These are phyloP conservation scores for Chionomys nivalis DNA, from an alignment of 2,113 vertebrate species.

Conservation along the genomic window DNA sequence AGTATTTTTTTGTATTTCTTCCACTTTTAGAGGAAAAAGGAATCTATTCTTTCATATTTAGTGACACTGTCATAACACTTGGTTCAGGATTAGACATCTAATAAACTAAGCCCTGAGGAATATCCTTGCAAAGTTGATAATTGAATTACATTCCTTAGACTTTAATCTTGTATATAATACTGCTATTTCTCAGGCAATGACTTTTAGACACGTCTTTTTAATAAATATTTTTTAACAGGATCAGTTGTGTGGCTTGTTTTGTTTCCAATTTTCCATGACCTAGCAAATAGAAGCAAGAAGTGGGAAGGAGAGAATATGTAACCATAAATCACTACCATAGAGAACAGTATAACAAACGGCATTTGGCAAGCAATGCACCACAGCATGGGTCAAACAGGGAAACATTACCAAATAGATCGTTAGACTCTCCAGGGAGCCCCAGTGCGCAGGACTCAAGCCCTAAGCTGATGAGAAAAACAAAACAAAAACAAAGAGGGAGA, in stretches of 20 bases:
- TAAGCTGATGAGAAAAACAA: background rate
- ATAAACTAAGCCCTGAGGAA: background rate
- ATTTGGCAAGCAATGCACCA: no score
- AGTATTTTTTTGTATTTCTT: background rate
- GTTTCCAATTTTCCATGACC: background rate
- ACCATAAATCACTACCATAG: background rate
- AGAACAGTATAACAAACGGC: background rate
- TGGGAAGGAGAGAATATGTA: background rate
- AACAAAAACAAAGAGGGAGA: background rate
- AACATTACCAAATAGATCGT: no score
- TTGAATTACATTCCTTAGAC: background rate
- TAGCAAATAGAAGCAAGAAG: background rate
- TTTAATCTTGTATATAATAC: background rate
- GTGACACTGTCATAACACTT: background rate
- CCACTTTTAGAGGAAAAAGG: slow-evolving; percentile 2
- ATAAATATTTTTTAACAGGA: slow-evolving; percentile 24
- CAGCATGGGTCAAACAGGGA: accelerated
- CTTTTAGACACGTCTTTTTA: background rate
- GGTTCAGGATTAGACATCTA: background rate
- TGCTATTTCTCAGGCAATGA: background rate
- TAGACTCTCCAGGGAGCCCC: background rate
- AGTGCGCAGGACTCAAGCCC: background rate
- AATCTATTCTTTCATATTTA: background rate
- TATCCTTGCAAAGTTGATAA: background rate
- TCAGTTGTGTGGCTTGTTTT: background rate